Evolutionary conservation across 1,140 invertebrate genomes (phyloP), one percentile per base, ranked within the genome.

Genomic region (Lepidurus apus): DNA sequence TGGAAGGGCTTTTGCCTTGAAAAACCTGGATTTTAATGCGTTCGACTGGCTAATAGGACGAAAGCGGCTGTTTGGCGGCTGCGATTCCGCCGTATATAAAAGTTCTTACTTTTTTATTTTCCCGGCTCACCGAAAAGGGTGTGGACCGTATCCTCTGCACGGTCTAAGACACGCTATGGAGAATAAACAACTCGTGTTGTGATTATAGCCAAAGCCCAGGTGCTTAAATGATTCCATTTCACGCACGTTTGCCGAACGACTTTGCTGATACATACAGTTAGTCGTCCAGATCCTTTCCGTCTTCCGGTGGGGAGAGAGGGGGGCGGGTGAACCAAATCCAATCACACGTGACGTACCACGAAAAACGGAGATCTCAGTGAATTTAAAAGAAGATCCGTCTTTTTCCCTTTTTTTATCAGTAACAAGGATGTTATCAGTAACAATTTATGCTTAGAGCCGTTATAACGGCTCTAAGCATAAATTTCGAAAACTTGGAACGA

Each of bases 1-100:
- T 79, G 83, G 81, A 85, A 91, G 85, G 78, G 87, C 87, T 81
- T 85, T 86, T 9, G 86, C 86, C 17, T 78, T 75, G 84, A 53
- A 80, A 76, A 24, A 83, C 78, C 81, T 85, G 84, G 53, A 45
- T 42, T 80, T 76, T 8, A 26, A 73, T n/a, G 21, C 47, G 74
- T 74, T 10, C 43, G 9, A 17, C 53, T 45, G 73, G 73, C 10
- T 34, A 34, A 34, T 65, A 9, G 53, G 53, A 65, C 53, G 53
- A 21, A 65, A 0, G 8, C 21, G 6, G 13, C 1, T 65, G 53
- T 65, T 21, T 65, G 10, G 1, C 10, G 21, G 43, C 3, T 44
- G 74, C 8, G n/a, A n/a, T n/a, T n/a, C n/a, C n/a, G n/a, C n/a
- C n/a, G n/a, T n/a, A n/a, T n/a, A n/a, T n/a, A 47, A 47, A 47